phyloP scores from a whole-genome alignment of 2,113 vertebrate genomes.

The Benitochromis conjunctus region DNA sequence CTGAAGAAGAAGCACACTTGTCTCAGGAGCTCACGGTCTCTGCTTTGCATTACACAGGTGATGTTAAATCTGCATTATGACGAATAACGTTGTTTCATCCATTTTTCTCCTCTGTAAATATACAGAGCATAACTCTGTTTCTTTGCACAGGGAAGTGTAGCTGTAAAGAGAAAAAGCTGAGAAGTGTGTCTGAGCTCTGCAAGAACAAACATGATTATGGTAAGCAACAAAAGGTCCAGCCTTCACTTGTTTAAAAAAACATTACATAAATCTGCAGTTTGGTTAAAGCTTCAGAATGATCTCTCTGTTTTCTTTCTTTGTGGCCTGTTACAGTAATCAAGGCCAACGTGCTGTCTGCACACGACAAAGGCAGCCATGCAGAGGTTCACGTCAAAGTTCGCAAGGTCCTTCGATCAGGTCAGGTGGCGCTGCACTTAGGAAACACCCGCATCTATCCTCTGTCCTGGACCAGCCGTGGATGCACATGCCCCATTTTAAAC shows the following conservation, averaged over 20 bases:
- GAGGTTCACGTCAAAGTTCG: conserved; percentile 85
- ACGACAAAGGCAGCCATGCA: conserved; percentile 88
- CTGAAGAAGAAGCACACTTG: conserved; percentile 76
- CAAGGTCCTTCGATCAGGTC: conserved; percentile 80
- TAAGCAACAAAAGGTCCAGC: conserved; percentile 42
- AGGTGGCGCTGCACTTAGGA: conserved; percentile 69
- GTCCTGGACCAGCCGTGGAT: conserved; percentile 87
- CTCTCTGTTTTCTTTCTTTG: not conserved
- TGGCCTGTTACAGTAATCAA: conserved; percentile 77
- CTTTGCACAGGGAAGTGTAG: conserved; percentile 80
- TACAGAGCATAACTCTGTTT: not conserved
- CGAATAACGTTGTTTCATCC: not conserved
- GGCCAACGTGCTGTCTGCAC: conserved; percentile 83
- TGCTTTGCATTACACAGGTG: conserved; percentile 82
- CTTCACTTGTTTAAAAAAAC: not conserved
- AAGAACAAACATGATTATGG: conserved; percentile 84
- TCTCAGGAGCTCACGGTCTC: conserved; percentile 82
- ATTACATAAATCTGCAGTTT: not conserved
- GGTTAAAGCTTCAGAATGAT: not conserved
- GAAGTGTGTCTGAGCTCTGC: conserved; percentile 79
- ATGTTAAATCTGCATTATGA: not conserved
- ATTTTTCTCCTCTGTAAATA: not conserved
- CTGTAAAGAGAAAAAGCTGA: conserved; percentile 83
- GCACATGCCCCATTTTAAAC: conserved; percentile 87
- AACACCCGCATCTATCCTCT: conserved; percentile 82